Conservation (phyloP, 2,888 invertebrate genomes). For the Yponomeuta sedellus region DNA sequence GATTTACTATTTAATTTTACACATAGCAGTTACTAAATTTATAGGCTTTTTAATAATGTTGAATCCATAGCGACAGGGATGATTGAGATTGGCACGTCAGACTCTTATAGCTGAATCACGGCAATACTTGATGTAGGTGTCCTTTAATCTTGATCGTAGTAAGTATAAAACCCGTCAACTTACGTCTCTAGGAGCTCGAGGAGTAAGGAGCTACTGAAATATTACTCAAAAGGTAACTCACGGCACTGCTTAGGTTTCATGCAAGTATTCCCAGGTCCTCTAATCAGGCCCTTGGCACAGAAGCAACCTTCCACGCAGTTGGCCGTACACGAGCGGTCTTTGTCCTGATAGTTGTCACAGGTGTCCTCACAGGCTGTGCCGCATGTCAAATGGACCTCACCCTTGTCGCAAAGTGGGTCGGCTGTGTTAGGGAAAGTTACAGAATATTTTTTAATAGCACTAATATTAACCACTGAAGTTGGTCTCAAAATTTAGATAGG, state of each 20-base stretch:
- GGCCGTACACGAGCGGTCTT: neutral
- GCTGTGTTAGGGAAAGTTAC: neutral
- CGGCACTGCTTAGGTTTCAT: slow-evolving; percentile 17
- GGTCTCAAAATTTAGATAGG: no score
- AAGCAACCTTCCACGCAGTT: slow-evolving; percentile 4
- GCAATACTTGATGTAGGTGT: no score
- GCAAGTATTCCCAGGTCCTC: slow-evolving; percentile 5
- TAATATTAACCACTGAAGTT: no score
- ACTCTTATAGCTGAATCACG: no score
- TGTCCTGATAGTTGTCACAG: slow-evolving; percentile 3
- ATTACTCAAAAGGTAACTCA: slow-evolving; percentile 10
- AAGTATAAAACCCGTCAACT: no score
- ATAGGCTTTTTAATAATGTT: no score
- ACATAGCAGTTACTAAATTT: no score
- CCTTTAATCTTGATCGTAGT: no score
- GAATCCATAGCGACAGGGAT: no score
- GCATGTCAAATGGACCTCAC: neutral
- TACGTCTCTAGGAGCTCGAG: neutral
- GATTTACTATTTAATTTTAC: no score
- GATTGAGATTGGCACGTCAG: no score
- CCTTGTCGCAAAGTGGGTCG: neutral
- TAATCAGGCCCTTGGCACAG: neutral
- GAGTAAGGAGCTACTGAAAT: neutral
- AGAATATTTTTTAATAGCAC: no score
- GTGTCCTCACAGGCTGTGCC: slow-evolving; percentile 5